phyloP scores from a whole-genome alignment of 2,888 invertebrate species.

The Dynastes hyllus region DNA sequence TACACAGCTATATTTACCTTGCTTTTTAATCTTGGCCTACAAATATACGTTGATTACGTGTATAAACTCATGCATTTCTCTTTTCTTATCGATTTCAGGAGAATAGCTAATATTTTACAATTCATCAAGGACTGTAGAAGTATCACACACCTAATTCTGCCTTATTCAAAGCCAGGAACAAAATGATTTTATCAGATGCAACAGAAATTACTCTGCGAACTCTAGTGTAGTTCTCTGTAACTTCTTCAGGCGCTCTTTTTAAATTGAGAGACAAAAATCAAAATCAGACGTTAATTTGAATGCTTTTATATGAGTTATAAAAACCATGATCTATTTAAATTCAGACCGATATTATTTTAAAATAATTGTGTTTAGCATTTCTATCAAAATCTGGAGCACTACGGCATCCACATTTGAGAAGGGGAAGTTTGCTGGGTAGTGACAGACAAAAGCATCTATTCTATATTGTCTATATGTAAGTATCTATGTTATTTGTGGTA shows the following conservation, averaged over 20 bases:
- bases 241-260: conserved; percentile 36
- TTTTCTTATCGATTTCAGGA: conserved; percentile 49
- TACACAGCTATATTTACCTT: conserved; percentile 54
- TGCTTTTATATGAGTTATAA: too few relatives aligned
- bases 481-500: too few relatives aligned
- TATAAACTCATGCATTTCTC: conserved; percentile 56
- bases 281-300: not conserved
- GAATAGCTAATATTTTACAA: conserved; percentile 52
- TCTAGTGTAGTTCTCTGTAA: conserved; percentile 49
- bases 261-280: conserved; percentile 8
- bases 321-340: too few relatives aligned
- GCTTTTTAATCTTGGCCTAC: conserved; percentile 54
- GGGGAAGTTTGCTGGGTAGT: too few relatives aligned
- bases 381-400: too few relatives aligned
- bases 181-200: conserved; percentile 55
- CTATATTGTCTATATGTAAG: too few relatives aligned
- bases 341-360: too few relatives aligned
- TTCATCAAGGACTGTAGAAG: conserved; percentile 57
- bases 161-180: conserved; percentile 57
- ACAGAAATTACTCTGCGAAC: conserved; percentile 46
- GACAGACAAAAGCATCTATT: too few relatives aligned
- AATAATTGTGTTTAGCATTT: too few relatives aligned
- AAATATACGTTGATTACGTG: conserved; percentile 53
- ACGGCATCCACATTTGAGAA: too few relatives aligned
- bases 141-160: conserved; percentile 57